Evolutionary conservation across 2,113 vertebrate genomes (phyloP), one percentile per base, ranked within the genome.

Genomic region (Peromyscus californicus): DNA sequence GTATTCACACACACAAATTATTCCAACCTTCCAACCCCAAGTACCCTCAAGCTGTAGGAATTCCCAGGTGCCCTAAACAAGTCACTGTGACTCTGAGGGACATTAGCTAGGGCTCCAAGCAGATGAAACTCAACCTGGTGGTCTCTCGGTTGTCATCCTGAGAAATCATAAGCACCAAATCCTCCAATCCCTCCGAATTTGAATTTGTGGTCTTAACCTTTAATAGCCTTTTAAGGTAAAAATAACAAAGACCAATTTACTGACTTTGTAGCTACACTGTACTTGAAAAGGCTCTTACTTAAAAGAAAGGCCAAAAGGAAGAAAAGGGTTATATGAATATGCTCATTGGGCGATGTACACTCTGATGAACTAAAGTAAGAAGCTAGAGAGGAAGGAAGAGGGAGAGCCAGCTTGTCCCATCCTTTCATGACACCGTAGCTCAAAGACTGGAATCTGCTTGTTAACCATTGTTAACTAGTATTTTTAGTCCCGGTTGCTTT

Each of bases 401-500:
- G 48, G 89, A 97, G 94, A 94, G 74, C 93, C 89, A 96, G 87
- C 74, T 79, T 63, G 63, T 51, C 61, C 96, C 70, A 90, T 72
- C 93, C 65, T 93, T 76, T 96, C 98, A 96, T 45, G 92, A 98
- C 97, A 97, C 97, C 57, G 97, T 98, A 98, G 98, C 98, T 98
- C 90, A 21, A 99, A 99, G 98, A 98, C 99, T 98, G 99, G 98
- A 98, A 98, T 97, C 98, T 51, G 97, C 98, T 98, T 98, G 98
- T 99, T 99, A 99, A 98, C 99, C 99, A 99, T 99, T 99, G 98
- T 99, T 99, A 99, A 99, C 99, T 99, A 98, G 99, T 99, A 99
- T 98, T 99, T 99, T 99, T 99, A 99, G 99, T 99, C 99, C 99
- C 99, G 99, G 99, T 99, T 93, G 97, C 99, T 99, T 98, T 98